phyloP scores from a whole-genome alignment of 2,888 invertebrate species.

The Dolichopus griseipennis region DNA sequence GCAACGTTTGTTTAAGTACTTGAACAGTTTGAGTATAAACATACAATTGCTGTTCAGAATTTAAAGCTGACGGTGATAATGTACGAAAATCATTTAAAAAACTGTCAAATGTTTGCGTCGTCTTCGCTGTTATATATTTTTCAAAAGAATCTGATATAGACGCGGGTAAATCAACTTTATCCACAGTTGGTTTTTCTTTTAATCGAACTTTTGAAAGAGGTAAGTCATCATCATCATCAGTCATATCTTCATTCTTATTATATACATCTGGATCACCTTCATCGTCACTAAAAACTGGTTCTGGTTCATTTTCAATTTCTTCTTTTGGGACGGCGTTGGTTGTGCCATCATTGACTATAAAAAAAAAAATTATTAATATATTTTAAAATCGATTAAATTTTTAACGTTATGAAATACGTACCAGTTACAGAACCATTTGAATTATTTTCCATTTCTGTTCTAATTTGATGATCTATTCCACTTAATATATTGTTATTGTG shows the following conservation, averaged over 20 bases:
- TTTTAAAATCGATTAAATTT: neutral
- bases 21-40: slow-evolving; percentile 38
- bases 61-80: slow-evolving; percentile 35
- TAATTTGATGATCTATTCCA: neutral
- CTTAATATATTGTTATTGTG: neutral
- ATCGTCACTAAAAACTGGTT: slow-evolving; percentile 23
- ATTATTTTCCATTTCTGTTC: neutral
- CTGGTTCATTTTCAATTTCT: slow-evolving; percentile 61
- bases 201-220: slow-evolving; percentile 59
- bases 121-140: slow-evolving; percentile 37
- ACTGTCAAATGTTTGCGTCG: slow-evolving; percentile 37
- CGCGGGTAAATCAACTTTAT: slow-evolving; percentile 41
- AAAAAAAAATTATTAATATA: neutral
- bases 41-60: slow-evolving; percentile 41
- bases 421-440: neutral
- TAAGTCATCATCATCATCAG: slow-evolving; percentile 56
- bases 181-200: slow-evolving; percentile 40
- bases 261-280: slow-evolving; percentile 46
- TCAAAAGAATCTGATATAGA: slow-evolving; percentile 41
- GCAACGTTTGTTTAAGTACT: slow-evolving; percentile 39
- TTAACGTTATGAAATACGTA: neutral
- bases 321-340: slow-evolving; percentile 45
- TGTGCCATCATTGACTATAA: slow-evolving; percentile 41
- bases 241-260: slow-evolving; percentile 39
- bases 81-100: slow-evolving; percentile 41